Evolutionary conservation across 2,888 invertebrate genomes (phyloP).

Genomic region (Oscheius onirici): DNA sequence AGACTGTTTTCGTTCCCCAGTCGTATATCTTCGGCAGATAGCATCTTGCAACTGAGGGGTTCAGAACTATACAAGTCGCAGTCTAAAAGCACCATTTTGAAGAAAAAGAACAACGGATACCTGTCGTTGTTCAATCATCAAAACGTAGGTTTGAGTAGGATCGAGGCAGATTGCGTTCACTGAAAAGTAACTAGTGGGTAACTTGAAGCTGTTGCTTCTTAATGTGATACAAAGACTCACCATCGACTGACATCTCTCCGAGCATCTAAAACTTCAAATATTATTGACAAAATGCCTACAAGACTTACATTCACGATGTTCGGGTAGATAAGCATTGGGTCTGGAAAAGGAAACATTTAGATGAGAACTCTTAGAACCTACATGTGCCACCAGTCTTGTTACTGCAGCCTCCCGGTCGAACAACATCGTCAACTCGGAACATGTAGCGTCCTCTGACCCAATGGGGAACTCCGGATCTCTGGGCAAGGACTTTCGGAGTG

Average conservation of each 20-base stretch:
- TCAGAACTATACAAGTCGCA: conserved; percentile 67
- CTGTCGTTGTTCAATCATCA: conserved; percentile 69
- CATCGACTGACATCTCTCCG: conserved; percentile 91
- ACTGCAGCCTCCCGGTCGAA: conserved; percentile 87
- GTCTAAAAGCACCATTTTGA: conserved; percentile 27
- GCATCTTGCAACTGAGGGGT: conserved; percentile 69
- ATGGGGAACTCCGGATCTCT: conserved; percentile 69
- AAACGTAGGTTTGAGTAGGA: conserved; percentile 71
- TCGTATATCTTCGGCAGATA: conserved; percentile 68
- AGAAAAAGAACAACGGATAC: conserved; percentile 21
- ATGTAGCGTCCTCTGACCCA: conserved; percentile 82
- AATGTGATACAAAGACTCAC: too few relatives aligned
- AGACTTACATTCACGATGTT: conserved; percentile 83
- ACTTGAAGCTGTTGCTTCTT: too few relatives aligned
- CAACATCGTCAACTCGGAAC: conserved; percentile 92
- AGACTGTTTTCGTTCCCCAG: conserved; percentile 71
- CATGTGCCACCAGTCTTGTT: conserved; percentile 72
- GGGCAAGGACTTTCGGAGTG: conserved; percentile 69
- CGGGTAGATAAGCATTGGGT: conserved; percentile 76
- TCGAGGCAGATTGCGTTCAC: conserved; percentile 95
- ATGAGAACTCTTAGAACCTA: too few relatives aligned
- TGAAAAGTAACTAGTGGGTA: conserved; percentile 25
- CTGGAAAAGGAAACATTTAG: conserved; percentile 41
- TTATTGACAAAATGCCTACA: too few relatives aligned
- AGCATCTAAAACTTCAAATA: conserved; percentile 80